Base-by-base conservation (phyloP, 2,113 vertebrate species). In the Nansenia antarctica region DNA sequence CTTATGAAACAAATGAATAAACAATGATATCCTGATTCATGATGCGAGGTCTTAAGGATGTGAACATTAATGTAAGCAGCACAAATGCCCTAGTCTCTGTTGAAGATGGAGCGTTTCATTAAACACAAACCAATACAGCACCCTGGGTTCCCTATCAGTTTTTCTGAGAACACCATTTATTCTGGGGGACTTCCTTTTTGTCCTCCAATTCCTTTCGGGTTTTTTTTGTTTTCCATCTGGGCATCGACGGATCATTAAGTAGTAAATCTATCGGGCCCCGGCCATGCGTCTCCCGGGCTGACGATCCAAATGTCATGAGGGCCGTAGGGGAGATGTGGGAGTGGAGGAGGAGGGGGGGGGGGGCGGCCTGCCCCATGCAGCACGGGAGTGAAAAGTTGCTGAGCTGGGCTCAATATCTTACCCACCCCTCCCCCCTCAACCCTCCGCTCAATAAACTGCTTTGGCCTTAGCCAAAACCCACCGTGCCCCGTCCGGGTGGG, bases 401-500 rank as follows among this genome's bases (percentile, higher is more conserved):
- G 70, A 78, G 76, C 35, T 67, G 27, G 66, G 55, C 31, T 34
- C 55, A 22, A 45, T 27, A 37, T 42, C 53, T 62, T 29, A 26
- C 47, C 24, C 35, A n/a, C 35, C 45, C 5, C 11, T 35, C 61
- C 49, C 34, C 27, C 31, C 62, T 60, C 59, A 37, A 65, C 37
- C 26, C 24, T 67, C 57, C 5, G 12, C 12, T 76, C 70, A 66
- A 61, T 66, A 76, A 72, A 54, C 31, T 30, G 60, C 62, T 62
- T 12, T 34, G 62, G 55, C 61, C 37, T 68, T 37, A 53, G 62
- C 73, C 79, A 69, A 76, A 70, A 67, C 67, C 57, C 37, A 62
- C 67, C 11, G 22, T 65, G 45, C 53, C 69, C 54, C 3, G 8
- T 20, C n/a, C n/a, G n/a, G n/a, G n/a, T n/a, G 27, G 69, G 69